Conservation (phyloP, 2,888 invertebrate genomes). For the Heliothis peltigera region DNA sequence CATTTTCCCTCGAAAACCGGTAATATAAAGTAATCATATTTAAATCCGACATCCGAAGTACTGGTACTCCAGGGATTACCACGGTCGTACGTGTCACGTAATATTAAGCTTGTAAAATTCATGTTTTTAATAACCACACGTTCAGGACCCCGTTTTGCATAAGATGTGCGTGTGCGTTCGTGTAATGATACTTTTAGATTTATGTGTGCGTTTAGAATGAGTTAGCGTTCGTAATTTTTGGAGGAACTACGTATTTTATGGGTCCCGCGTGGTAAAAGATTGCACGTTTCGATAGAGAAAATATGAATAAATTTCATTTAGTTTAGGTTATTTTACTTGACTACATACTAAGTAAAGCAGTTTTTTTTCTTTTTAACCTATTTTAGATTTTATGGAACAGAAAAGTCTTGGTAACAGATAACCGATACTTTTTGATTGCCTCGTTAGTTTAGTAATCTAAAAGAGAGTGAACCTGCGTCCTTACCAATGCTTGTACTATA, state of each 20-base stretch:
- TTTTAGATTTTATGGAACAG: too few species aligned
- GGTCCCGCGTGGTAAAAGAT: not conserved
- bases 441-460: too few species aligned
- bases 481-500: too few species aligned
- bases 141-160: constrained; percentile 55
- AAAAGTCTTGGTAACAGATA: too few species aligned
- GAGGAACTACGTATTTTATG: not conserved
- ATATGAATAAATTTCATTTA: not conserved
- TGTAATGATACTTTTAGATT: constrained; percentile 29
- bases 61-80: constrained; percentile 62
- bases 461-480: too few species aligned
- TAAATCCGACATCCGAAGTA: constrained; percentile 65
- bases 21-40: constrained; percentile 67
- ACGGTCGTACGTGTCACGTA: constrained; percentile 58
- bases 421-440: too few species aligned
- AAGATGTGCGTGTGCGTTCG: constrained; percentile 44
- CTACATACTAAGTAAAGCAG: too few species aligned
- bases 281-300: not conserved
- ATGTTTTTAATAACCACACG: constrained; percentile 62
- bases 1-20: constrained; percentile 53
- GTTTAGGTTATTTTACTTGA: too few species aligned
- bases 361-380: too few species aligned
- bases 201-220: constrained; percentile 26
- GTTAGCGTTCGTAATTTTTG: constrained; percentile 10
- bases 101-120: constrained; percentile 65